Percentiles rank a stretch among this genome's conserved stretches.
phyloP scores from a whole-genome alignment of 2,113 vertebrate species.

The Bombycilla garrulus region DNA sequence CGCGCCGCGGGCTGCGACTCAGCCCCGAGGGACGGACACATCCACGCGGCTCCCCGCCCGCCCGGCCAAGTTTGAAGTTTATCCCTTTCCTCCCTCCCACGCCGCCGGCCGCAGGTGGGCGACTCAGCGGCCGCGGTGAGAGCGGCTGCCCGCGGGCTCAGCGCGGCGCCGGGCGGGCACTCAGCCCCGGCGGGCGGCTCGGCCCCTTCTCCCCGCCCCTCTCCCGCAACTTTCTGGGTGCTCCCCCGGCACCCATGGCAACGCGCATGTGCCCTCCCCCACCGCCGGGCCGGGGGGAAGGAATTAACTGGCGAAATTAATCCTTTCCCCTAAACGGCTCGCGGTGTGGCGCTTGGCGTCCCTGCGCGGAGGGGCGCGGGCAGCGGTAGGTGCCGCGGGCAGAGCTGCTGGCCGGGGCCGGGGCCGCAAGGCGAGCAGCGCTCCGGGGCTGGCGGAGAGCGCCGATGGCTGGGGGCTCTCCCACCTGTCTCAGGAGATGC shows the following conservation, averaged over 20 bases:
- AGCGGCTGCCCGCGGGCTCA: not conserved
- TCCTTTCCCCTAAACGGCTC: not conserved
- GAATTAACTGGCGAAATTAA: not conserved
- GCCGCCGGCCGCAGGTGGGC: not conserved
- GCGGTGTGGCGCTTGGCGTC: not conserved
- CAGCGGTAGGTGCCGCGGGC: not conserved
- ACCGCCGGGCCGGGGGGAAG: not conserved
- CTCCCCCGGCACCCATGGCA: constrained; percentile 6
- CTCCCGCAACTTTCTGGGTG: constrained; percentile 67
- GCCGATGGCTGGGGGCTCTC: fast-evolving
- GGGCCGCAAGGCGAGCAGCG: not conserved
- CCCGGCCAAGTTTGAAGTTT: not conserved
- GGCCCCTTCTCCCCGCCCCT: not conserved
- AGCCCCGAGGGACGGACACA: not conserved
- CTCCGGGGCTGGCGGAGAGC: not conserved
- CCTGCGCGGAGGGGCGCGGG: not conserved
- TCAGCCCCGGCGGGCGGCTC: not conserved
- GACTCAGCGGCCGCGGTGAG: not conserved
- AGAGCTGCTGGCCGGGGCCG: not conserved
- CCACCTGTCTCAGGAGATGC: not conserved
- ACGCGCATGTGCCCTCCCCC: constrained; percentile 45
- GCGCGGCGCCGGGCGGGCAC: not conserved
- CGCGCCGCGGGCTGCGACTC: not conserved
- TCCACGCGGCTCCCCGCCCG: not conserved
- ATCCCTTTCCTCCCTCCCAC: not conserved